phyloP scores from a whole-genome alignment of 2,888 invertebrate species.

The Camptogramma bilineatum region DNA sequence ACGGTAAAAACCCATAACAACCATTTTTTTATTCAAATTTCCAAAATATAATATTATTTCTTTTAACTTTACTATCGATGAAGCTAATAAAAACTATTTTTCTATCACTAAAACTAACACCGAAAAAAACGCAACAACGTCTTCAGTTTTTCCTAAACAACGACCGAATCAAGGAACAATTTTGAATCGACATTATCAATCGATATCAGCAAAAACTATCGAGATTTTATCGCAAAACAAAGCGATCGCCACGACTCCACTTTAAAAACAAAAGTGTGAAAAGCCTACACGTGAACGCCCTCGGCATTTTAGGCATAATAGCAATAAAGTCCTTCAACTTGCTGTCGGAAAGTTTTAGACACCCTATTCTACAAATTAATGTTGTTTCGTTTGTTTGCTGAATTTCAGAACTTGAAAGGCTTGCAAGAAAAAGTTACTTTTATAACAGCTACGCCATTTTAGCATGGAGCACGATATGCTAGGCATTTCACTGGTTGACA shows the following conservation, averaged over 20 bases:
- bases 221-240: not conserved
- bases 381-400: constrained; percentile 14
- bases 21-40: too few relatives aligned
- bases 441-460: too few relatives aligned
- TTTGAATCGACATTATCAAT: not conserved
- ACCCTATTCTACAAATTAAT: constrained; percentile 11
- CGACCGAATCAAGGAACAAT: not conserved
- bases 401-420: not conserved
- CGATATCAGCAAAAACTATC: not conserved
- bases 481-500: too few relatives aligned
- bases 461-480: too few relatives aligned
- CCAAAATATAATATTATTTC: too few relatives aligned
- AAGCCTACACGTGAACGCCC: constrained; percentile 4
- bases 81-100: too few relatives aligned
- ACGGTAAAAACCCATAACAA: too few relatives aligned
- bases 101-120: too few relatives aligned
- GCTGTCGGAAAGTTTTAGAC: constrained; percentile 16
- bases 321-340: constrained; percentile 17
- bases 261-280: not conserved
- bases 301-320: constrained; percentile 21
- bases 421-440: too few relatives aligned
- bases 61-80: too few relatives aligned
- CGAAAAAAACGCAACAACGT: too few relatives aligned
- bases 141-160: not conserved
- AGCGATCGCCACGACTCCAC: not conserved